These are phyloP conservation scores for Atlantisia rogersi DNA, from an alignment of 2,113 vertebrate species.

Conservation along the genomic window DNA sequence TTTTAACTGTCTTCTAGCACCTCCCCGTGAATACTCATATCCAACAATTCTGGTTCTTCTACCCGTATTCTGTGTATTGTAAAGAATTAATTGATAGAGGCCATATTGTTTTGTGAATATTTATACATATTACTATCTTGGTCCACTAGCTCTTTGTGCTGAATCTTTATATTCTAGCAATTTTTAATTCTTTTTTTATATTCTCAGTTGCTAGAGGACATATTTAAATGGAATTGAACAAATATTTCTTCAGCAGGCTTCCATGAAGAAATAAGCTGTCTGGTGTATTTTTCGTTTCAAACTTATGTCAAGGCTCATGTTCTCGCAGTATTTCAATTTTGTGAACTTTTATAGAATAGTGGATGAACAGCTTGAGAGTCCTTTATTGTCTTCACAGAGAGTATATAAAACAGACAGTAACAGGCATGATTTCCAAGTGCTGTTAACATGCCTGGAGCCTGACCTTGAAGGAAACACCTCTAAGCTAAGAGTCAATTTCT, in stretches of 20 bases:
- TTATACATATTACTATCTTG: neutral
- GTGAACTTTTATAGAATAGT: neutral
- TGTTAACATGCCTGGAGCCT: slow-evolving; percentile 29
- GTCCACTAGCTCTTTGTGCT: neutral
- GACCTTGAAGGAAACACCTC: slow-evolving; percentile 44
- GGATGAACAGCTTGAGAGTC: neutral
- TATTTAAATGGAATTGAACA: slow-evolving; percentile 28
- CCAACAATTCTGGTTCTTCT: neutral
- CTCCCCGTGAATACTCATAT: neutral
- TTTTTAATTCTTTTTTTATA: neutral
- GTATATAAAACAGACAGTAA: neutral
- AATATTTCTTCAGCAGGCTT: neutral
- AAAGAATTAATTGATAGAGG: neutral
- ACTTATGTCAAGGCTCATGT: neutral
- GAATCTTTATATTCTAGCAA: neutral
- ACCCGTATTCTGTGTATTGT: neutral
- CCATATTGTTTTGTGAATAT: neutral
- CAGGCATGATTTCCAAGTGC: neutral
- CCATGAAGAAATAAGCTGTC: neutral
- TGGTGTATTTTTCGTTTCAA: neutral
- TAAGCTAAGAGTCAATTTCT: slow-evolving; percentile 26
- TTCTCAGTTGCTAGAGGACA: neutral
- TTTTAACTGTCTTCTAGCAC: neutral
- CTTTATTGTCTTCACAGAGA: neutral
- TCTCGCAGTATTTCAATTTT: slow-evolving; percentile 7